Evolutionary conservation across 1,140 invertebrate genomes (phyloP).

Genomic region (Sesamia nonagrioides): DNA sequence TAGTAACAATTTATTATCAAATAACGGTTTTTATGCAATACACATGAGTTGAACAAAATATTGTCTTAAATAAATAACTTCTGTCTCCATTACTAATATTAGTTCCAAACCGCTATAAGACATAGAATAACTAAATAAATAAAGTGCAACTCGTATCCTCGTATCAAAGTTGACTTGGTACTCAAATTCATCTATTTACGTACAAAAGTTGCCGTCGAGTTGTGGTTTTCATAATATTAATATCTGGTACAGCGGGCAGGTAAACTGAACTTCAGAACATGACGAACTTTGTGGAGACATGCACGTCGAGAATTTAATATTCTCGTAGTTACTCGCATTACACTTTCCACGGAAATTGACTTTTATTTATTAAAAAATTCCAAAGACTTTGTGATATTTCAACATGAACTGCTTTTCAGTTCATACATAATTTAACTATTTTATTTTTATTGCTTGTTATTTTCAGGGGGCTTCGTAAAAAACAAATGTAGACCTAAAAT

Average conservation of each 20-base stretch:
- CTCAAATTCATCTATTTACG: slow-evolving; percentile 44
- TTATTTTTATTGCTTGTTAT: not conserved
- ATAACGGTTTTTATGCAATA: too few relatives aligned
- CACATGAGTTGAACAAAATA: too few relatives aligned
- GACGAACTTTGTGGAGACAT: slow-evolving; percentile 77
- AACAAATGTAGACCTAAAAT: too few relatives aligned
- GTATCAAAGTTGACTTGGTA: slow-evolving; percentile 32
- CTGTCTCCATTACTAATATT: slow-evolving; percentile 16
- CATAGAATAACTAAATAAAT: slow-evolving; percentile 19
- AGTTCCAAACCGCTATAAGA: slow-evolving; percentile 6
- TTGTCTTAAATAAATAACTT: not conserved
- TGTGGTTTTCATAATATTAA: slow-evolving; percentile 75
- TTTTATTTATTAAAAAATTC: slow-evolving; percentile 41
- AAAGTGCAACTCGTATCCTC: slow-evolving; percentile 22
- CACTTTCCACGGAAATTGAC: slow-evolving; percentile 52
- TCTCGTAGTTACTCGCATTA: slow-evolving; percentile 61
- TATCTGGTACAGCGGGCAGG: slow-evolving; percentile 70
- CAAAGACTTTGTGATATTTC: slow-evolving; percentile 1
- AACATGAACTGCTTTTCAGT: slow-evolving; percentile 1
- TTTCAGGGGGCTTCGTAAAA: too few relatives aligned
- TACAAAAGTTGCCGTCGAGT: slow-evolving; percentile 39
- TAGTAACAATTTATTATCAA: too few relatives aligned
- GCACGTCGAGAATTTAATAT: slow-evolving; percentile 82
- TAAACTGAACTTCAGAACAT: slow-evolving; percentile 77
- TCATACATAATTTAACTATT: not conserved